A percentile compares a stretch with the other conserved stretches of the same genome.
Conservation (phyloP, 2,113 vertebrate species). For the Calidris pugnax region DNA sequence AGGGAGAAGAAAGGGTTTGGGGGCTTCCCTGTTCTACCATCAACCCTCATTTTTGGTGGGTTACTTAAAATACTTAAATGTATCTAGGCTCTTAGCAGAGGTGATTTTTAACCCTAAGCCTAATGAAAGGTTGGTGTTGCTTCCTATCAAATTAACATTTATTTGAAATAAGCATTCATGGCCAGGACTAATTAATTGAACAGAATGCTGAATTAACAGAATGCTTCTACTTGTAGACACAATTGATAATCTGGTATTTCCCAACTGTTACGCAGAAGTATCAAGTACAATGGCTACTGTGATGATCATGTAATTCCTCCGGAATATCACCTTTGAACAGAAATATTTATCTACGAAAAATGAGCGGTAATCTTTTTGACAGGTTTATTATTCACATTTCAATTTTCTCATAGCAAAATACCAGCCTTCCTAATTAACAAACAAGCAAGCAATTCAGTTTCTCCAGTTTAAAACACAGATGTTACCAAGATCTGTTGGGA, state of each 20-base stretch:
- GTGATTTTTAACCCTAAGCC: neutral
- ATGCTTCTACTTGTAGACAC: neutral
- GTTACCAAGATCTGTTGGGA: neutral
- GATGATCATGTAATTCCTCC: neutral
- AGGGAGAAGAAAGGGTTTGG: neutral
- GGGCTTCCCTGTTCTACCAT: neutral
- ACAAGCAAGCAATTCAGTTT: neutral
- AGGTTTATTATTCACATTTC: constrained; percentile 6
- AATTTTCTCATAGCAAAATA: neutral
- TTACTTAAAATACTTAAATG: neutral
- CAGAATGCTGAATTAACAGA: too few species aligned
- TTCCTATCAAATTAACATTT: neutral
- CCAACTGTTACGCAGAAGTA: neutral
- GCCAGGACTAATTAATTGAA: neutral
- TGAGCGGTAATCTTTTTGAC: neutral
- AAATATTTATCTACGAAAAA: neutral
- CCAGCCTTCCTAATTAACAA: constrained; percentile 22
- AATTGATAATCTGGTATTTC: neutral
- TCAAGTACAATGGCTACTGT: neutral
- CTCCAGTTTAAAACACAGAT: constrained; percentile 1
- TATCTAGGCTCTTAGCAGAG: neutral
- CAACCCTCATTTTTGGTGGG: accelerated
- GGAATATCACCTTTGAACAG: neutral
- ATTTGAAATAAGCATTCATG: neutral
- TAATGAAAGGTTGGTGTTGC: neutral